phyloP scores from a whole-genome alignment of 2,113 vertebrate species.

The Gulo gulo region DNA sequence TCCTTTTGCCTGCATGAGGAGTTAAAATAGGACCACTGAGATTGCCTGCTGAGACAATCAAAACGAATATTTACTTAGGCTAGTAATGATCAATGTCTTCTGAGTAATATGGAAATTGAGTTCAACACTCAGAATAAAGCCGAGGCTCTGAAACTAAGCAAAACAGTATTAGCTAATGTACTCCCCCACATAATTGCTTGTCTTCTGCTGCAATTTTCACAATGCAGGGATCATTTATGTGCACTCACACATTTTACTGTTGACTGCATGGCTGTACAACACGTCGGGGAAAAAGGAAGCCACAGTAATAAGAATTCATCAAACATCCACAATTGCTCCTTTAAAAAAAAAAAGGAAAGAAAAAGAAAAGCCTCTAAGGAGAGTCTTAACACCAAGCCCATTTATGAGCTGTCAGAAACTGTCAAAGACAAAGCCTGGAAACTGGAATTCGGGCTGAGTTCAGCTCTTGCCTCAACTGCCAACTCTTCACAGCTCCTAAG shows the following conservation, averaged over 20 bases:
- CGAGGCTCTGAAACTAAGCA: conserved; percentile 51
- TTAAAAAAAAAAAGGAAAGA: background rate
- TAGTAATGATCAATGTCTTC: conserved; percentile 70
- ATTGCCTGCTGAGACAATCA: conserved; percentile 70
- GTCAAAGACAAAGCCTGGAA: background rate
- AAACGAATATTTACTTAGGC: conserved; percentile 75
- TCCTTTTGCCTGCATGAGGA: conserved; percentile 31
- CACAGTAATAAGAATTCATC: conserved; percentile 61
- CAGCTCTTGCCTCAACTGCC: background rate
- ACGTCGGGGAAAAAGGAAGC: conserved; percentile 43
- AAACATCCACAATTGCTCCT: conserved; percentile 55
- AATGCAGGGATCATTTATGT: conserved; percentile 66
- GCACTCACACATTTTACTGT: conserved; percentile 69
- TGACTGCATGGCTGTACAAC: conserved; percentile 62
- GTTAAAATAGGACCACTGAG: conserved; percentile 63
- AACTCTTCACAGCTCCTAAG: background rate
- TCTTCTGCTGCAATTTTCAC: conserved; percentile 64
- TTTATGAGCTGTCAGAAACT: conserved; percentile 50
- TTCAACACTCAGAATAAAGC: conserved; percentile 62
- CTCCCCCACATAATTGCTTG: conserved; percentile 54
- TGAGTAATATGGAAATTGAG: conserved; percentile 75
- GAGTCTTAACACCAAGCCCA: background rate
- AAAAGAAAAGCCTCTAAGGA: conserved; percentile 29
- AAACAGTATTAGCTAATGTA: conserved; percentile 55
- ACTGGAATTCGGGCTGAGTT: background rate